Evolutionary conservation across 2,888 invertebrate genomes (phyloP).

Genomic region (Nomada flava): DNA sequence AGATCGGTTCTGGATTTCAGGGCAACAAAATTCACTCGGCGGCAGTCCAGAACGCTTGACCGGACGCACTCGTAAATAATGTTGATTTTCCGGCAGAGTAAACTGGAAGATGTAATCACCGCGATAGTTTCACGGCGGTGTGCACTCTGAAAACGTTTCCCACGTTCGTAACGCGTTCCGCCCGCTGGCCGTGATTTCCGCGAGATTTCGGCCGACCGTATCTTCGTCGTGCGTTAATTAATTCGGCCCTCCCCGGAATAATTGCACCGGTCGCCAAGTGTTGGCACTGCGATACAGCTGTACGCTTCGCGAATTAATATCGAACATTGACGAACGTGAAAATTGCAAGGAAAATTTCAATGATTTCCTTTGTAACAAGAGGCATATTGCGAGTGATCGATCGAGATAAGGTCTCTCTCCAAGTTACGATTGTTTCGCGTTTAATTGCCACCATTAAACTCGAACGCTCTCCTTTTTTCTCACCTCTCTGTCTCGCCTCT

Average conservation of each 20-base stretch:
- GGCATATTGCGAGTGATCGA: too few relatives aligned
- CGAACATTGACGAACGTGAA: too few relatives aligned
- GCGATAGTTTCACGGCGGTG: constrained; percentile 67
- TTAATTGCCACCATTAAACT: constrained; percentile 32
- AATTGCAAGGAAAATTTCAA: too few relatives aligned
- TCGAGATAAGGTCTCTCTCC: background rate
- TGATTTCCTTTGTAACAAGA: too few relatives aligned
- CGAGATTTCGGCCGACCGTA: constrained; percentile 48
- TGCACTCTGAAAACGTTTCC: constrained; percentile 70
- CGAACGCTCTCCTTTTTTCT: background rate
- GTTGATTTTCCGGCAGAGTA: constrained; percentile 72
- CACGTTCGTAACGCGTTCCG: constrained; percentile 71
- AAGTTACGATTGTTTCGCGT: constrained; percentile 15
- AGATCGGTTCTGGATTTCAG: too few relatives aligned
- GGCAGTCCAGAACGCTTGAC: constrained; percentile 12
- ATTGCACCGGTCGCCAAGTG: too few relatives aligned
- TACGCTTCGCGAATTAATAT: too few relatives aligned
- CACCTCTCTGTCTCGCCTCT: background rate
- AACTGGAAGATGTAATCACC: constrained; percentile 65
- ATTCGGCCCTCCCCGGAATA: background rate
- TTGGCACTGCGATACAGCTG: too few relatives aligned
- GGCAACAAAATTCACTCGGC: background rate
- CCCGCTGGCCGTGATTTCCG: constrained; percentile 54
- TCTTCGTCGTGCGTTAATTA: constrained; percentile 31
- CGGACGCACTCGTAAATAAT: constrained; percentile 63